Base-by-base conservation (phyloP, 35 echinoderm and acorn worm genomes). In the Ophiothrix spiculata region DNA sequence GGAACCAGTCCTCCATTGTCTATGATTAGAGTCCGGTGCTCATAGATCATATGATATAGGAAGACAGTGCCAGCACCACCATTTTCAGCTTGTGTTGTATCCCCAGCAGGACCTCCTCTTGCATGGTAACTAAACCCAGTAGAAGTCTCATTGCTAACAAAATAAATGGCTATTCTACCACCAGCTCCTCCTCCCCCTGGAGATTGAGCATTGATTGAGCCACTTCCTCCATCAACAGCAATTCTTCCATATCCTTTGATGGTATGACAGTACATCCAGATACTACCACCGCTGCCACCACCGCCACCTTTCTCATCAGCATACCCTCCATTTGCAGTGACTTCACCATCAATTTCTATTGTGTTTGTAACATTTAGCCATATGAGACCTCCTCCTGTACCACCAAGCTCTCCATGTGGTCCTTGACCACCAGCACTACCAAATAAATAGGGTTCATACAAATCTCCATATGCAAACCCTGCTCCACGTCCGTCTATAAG, bases 381-480 rank as follows among this genome's bases (percentile, higher is more conserved):
- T 36, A 97, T 88, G 34, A 89, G 77, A 17, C 94, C 94, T 37
- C 94, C 94, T 86, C 94, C 94, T 69, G 90, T 49, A 36, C 86
- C 94, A 60, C 94, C 86, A 31, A 60, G 56, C 35, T 77, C 41
- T 15, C 64, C 36, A 75, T 79, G 40, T 17, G 77, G 32, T 8
- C 90, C 86, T 36, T 37, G 46, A 6, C 86, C 89, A 76, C 94
- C 94, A 16, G 94, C 56, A 87, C 94, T 97, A 13, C 94, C 94
- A 92, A 97, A 97, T 17, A 97, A 77, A 73, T 89, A 92, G 17
- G 94, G 94, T 38, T 97, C 86, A 90, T 97, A 97, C 3, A 97
- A 80, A 56, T 97, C 94, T 33, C 94, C 94, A 79, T 97, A 97
- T 29, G 94, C 86, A 79, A 97, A 88, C 35, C 94, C 94, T 80